Percentiles rank a stretch among this genome's conserved stretches.
Conservation (phyloP, 1,140 invertebrate genomes). For the Hydropsyche tenuis region DNA sequence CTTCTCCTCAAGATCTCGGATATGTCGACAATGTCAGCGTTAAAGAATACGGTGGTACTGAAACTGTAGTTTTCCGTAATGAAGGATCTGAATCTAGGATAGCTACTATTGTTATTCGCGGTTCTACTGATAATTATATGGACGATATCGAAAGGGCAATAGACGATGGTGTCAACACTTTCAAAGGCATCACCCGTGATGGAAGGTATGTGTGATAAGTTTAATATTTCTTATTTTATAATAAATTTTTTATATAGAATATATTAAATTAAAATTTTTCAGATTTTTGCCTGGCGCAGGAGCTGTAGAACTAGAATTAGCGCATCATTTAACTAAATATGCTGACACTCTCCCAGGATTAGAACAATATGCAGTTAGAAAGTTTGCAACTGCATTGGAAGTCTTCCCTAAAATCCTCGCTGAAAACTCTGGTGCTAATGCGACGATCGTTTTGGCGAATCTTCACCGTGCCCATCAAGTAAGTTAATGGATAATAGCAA, state of each 20-base stretch:
- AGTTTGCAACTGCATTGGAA: conserved; percentile 92
- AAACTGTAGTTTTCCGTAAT: conserved; percentile 90
- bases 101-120: conserved; percentile 92
- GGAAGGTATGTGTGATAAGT: conserved; percentile 58
- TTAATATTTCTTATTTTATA: neutral
- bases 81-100: conserved; percentile 83
- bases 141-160: conserved; percentile 98
- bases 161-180: conserved; percentile 99
- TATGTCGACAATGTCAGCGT: conserved; percentile 90
- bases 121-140: conserved; percentile 98
- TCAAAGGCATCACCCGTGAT: conserved; percentile 82
- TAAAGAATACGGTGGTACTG: conserved; percentile 96
- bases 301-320: conserved; percentile 93
- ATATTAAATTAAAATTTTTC: neutral
- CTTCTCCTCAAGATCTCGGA: conserved; percentile 90
- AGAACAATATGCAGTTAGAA: conserved; percentile 96
- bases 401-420: conserved; percentile 90
- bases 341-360: conserved; percentile 92
- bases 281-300: conserved; percentile 92
- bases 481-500: neutral
- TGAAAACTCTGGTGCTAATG: conserved; percentile 91
- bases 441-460: conserved; percentile 88
- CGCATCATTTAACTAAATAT: conserved; percentile 81
- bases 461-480: conserved; percentile 89
- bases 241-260: neutral